These are phyloP conservation scores for Carassius carassius DNA, from an alignment of 2,113 vertebrate species.

Conservation along the genomic window DNA sequence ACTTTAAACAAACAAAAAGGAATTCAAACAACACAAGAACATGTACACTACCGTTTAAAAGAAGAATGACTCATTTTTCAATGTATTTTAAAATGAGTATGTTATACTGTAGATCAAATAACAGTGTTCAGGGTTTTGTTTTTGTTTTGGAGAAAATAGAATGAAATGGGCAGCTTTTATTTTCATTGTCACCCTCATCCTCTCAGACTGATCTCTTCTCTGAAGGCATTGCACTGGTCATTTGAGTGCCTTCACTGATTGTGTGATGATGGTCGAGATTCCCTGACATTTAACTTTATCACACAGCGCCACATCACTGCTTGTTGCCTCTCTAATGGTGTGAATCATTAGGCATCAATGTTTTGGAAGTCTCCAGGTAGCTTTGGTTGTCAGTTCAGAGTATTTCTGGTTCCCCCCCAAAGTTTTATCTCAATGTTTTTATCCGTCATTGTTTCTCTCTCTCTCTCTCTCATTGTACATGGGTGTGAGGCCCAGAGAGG, in stretches of 20 bases:
- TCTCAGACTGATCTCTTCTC: not conserved
- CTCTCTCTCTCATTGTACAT: not conserved
- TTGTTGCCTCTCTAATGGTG: not conserved
- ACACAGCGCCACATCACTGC: not conserved
- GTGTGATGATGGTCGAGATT: not conserved
- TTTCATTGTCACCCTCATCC: not conserved
- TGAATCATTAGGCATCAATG: not conserved
- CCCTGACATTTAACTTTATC: slow-evolving; percentile 5
- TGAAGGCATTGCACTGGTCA: not conserved
- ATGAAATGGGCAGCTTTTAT: not conserved
- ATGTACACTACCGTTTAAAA: not conserved
- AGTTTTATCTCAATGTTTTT: not conserved
- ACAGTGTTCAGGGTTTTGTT: not conserved
- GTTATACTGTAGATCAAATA: not conserved
- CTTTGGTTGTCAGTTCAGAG: not conserved
- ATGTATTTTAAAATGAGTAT: not conserved
- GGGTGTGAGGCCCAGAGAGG: slow-evolving; percentile 3
- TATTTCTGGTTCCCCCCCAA: not conserved
- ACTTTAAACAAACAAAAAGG: not conserved
- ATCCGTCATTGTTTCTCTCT: not conserved
- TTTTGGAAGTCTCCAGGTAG: not conserved
- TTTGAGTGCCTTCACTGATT: not conserved
- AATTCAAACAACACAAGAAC: not conserved
- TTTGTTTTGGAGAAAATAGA: not conserved
- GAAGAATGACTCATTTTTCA: no score